Base-by-base conservation (phyloP, 2,113 vertebrate species). In the Scomber scombrus region DNA sequence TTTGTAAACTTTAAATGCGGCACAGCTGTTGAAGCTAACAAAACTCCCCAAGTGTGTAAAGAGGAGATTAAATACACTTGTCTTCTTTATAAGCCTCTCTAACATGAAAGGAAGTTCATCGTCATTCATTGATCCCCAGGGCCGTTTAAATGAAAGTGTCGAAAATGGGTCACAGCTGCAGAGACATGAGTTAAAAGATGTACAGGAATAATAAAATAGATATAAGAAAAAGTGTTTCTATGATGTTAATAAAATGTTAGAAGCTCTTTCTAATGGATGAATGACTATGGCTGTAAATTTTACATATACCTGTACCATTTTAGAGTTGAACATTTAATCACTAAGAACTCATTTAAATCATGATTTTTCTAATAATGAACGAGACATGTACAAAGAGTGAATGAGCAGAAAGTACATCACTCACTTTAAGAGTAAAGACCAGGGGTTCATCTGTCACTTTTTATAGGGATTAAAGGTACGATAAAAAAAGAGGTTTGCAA, bases 1-100 rank as follows among this genome's bases (percentile, higher is more conserved):
- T 81, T 54, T 60, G 45, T 31, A 64, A 64, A 73, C 74, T 79
- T 82, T 45, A 67, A 82, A 83, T 40, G 70, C 50, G 66, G 13
- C 62, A 19, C 85, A 75, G 85, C 87, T 81, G 80, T 71, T 58
- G 5, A 47, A 65, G 51, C 80, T 34, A 52, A 81, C 43, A 76
- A 57, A 87, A 74, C 67, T 79, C 55, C 46, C 71, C 58, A 8
- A 80, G 71, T 72, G 71, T 82, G 71, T 78, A 73, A 81, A 69
- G 71, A 81, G 74, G 77, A 65, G 77, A 87, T 81, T 85, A 83
- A 91, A 80, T 65, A 63, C 76, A 60, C 50, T 80, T 50, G 34
- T 74, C 56, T n/a, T 69, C 56, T 54, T 58, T n/a, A 47, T 5
- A 62, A 79, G 70, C 26, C 34, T 14, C 66, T 78, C 82, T 31